Evolutionary conservation across 2,888 invertebrate species (phyloP), one percentile per base, ranked within the genome.

Genomic region (Nymphalis urticae): DNA sequence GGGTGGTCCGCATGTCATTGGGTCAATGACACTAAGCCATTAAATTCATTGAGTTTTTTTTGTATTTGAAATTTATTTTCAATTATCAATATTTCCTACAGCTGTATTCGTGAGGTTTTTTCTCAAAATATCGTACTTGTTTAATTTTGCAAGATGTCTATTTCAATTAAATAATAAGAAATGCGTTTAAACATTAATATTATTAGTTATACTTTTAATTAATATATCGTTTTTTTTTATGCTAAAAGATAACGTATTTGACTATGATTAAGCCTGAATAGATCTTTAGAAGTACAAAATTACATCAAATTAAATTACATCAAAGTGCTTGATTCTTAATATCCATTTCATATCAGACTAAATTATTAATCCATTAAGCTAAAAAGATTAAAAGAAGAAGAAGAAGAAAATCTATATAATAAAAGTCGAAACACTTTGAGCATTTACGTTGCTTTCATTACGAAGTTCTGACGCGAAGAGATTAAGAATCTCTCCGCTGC

Each of bases 401-500:
- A 48, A 42, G 27, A n/a, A 51, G 24, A 47, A 42, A 59, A 17
- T 51, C 65, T 47, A 47, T 62, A 50, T 36, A 58, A 42, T 32
- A 36, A 56, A 63, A 69, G 48, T 58, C n/a, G 24, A 36, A 69
- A 62, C 59, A 54, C 53, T 62, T 58, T 19, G 54, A 70, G 32
- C 63, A 51, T 70, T 54, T 66, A 66, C 63, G 63, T 54, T 60
- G 48, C 48, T 70, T 70, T 61, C 59, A 66, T 70, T 66, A 63
- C 59, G 53, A 70, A 70, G 65, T 70, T 66, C 53, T 59, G 60
- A 66, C 63, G 53, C 54, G 60, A 59, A 59, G 59, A 66, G 63
- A 66, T 70, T 70, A 66, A 66, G 60, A 63, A 56, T 50, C 42
- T 48, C 62, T 53, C 47, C 27, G 53, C 24, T 36, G 13, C 59